phyloP scores from a whole-genome alignment of 2,797 vertebrate species.

The Xenops minutus region DNA sequence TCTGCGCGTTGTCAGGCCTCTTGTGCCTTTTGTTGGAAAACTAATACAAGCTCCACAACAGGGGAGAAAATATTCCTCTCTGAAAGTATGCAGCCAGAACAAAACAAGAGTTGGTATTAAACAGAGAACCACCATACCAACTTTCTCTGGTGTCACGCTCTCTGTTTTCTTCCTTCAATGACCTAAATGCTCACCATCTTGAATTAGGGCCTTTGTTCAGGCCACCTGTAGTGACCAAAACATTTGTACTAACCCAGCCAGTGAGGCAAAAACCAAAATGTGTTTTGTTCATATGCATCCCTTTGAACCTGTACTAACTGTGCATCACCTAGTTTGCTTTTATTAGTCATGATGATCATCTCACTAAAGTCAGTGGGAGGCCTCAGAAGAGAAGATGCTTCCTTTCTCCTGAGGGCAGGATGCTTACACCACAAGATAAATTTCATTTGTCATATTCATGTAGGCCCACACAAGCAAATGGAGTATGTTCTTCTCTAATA shows the following conservation, averaged over 20 bases:
- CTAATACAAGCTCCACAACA: background rate
- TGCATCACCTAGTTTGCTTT: background rate
- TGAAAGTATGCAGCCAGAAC: background rate
- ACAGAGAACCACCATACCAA: background rate
- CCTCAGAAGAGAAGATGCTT: background rate
- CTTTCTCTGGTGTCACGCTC: background rate
- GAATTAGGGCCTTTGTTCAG: background rate
- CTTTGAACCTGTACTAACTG: background rate
- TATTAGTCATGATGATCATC: background rate
- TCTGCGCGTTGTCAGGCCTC: background rate
- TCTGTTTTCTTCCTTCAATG: background rate
- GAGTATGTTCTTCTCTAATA: background rate
- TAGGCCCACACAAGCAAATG: background rate
- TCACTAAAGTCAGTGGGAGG: background rate
- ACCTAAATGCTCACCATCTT: background rate
- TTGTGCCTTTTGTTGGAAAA: constrained; percentile 33
- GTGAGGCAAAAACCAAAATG: background rate
- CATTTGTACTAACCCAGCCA: background rate
- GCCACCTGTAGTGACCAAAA: background rate
- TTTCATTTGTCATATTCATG: background rate
- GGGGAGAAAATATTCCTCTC: constrained; percentile 1
- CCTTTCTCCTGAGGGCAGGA: background rate
- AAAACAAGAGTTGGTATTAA: background rate
- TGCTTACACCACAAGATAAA: background rate
- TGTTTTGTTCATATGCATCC: background rate